These are phyloP conservation scores for Spilosoma lubricipeda DNA, from an alignment of 2,888 invertebrate genomes.

Conservation along the genomic window DNA sequence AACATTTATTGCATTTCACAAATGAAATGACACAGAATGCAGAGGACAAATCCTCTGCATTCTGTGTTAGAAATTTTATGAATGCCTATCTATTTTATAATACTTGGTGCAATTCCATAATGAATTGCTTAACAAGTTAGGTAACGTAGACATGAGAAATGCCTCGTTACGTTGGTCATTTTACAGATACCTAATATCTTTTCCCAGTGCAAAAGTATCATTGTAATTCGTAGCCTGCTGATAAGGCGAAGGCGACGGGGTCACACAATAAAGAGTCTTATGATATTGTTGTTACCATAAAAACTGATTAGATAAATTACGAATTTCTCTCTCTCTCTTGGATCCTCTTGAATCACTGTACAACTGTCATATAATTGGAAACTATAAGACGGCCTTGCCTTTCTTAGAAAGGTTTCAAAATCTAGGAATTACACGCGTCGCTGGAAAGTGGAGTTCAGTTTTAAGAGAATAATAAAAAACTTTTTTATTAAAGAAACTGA, in stretches of 20 bases:
- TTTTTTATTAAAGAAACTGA: too few relatives aligned
- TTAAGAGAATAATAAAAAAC: too few relatives aligned
- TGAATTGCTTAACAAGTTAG: not conserved
- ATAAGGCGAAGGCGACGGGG: not conserved
- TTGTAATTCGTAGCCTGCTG: not conserved
- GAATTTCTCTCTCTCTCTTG: too few relatives aligned
- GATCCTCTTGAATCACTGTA: not conserved
- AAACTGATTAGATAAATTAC: too few relatives aligned
- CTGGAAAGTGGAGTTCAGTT: too few relatives aligned
- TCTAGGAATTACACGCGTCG: too few relatives aligned
- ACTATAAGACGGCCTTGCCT: not conserved
- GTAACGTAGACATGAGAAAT: not conserved
- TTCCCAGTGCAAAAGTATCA: not conserved
- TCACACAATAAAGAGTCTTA: not conserved
- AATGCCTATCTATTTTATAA: not conserved
- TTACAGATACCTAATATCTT: not conserved
- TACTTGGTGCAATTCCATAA: not conserved
- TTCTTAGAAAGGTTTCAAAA: too few relatives aligned
- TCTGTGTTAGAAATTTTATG: not conserved
- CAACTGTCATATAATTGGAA: not conserved
- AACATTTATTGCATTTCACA: not conserved
- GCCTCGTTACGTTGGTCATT: not conserved
- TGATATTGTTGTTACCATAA: too few relatives aligned
- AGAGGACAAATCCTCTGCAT: not conserved
- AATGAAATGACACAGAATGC: too few relatives aligned